Evolutionary conservation across 2,113 vertebrate species (phyloP), one percentile per base, ranked within the genome.

Genomic region (Dryoscopus gambensis): DNA sequence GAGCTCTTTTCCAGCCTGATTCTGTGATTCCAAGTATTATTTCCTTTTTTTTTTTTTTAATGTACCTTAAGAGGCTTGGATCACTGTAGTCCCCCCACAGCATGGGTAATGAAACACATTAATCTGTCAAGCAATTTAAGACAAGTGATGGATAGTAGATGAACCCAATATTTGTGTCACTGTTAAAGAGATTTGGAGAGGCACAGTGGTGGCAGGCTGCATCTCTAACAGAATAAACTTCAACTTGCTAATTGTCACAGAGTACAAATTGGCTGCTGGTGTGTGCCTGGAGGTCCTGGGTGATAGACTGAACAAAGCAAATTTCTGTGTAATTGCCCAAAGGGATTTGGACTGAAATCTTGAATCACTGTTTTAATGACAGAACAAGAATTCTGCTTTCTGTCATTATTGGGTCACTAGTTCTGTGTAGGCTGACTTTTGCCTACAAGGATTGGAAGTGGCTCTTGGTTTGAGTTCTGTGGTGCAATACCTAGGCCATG

Each of bases 71-170:
- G n/a, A 67, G 33, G 15, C 30, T 44, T 68, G 30, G 28, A 37
- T 76, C 44, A 60, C 31, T 64, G 3, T 5, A 24, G 40, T 10
- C 4, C 13, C 17, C 14, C 15, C 28, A 20, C 13, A 83, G 16
- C 2, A 1, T 2, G 1, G 9, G 27, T 30, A 59, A 77, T 52
- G 44, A 67, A 55, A 44, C 0, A 9, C 11, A 47, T 2, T 33
- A 59, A 59, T 27, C 16, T 56, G n/a, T 76, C 23, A 49, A 63
- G 56, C 12, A 65, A 55, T 77, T 57, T 78, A 67, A 78, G 42
- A 35, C 13, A 37, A 88, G 27, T 24, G 27, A 62, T 14, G 24
- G 52, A n/a, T 57, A 35, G 35, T 63, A 55, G 55, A 37, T 62
- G 25, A 91, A 28, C 31, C 21, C 67, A 52, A 18, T 64, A 69